A percentile compares a stretch with the other conserved stretches of the same genome.
phyloP scores from a whole-genome alignment of 2,797 vertebrate genomes.

The Mus minutoides region DNA sequence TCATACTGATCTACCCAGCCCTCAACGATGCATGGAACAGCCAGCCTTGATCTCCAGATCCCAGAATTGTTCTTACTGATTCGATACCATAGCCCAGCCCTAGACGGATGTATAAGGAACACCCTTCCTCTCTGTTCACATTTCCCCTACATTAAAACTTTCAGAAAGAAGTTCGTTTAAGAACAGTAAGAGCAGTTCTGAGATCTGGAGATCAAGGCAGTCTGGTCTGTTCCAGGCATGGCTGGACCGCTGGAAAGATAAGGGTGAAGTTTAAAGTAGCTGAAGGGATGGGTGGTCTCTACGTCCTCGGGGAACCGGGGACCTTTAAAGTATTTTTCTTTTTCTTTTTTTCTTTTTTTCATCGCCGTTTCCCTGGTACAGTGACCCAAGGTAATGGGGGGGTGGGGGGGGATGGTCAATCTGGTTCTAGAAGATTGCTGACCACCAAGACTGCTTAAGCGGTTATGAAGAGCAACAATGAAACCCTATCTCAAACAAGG shows the following conservation, averaged over 20 bases:
- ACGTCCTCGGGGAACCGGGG: background rate
- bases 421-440: background rate
- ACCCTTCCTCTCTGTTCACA: background rate
- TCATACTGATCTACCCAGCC: background rate
- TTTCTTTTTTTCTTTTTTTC: background rate
- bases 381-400: background rate
- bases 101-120: background rate
- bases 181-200: background rate
- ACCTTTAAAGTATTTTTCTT: too few species aligned
- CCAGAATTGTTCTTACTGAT: background rate
- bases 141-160: background rate
- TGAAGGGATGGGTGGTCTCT: background rate
- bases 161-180: slow-evolving; percentile 14
- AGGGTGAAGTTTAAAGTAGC: background rate
- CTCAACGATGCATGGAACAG: background rate
- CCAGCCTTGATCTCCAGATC: background rate
- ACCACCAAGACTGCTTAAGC: background rate
- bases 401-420: background rate
- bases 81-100: background rate
- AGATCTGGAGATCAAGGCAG: background rate
- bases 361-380: background rate
- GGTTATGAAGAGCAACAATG: background rate
- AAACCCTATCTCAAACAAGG: background rate
- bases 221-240: background rate
- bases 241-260: background rate